Percentiles rank a stretch among this genome's conserved stretches.
These are phyloP conservation scores for Calameuta pallipes DNA, from an alignment of 2,888 invertebrate genomes.

Conservation along the genomic window DNA sequence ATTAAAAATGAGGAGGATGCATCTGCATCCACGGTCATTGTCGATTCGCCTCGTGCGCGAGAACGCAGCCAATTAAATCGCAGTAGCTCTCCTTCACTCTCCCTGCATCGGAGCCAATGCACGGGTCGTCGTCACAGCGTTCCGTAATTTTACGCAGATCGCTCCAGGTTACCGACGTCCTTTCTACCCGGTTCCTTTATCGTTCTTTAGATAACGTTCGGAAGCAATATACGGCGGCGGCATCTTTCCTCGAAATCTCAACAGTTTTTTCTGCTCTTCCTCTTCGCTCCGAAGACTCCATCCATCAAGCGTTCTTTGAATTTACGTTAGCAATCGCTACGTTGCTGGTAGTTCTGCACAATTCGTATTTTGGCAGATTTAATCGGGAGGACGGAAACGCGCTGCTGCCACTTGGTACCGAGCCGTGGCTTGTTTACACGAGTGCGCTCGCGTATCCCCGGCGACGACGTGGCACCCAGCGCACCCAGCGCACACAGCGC, in stretches of 20 bases:
- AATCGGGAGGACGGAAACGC: slow-evolving; percentile 26
- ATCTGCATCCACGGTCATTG: background rate
- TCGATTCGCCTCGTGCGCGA: background rate
- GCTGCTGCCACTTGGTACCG: slow-evolving; percentile 25
- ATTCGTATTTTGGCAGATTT: background rate
- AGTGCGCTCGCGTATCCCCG: slow-evolving; percentile 13
- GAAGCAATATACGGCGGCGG: background rate
- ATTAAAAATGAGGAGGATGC: background rate
- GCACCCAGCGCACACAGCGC: background rate
- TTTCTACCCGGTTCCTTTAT: background rate
- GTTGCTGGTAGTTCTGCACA: background rate
- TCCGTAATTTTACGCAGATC: background rate
- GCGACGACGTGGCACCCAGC: background rate
- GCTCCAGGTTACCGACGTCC: background rate
- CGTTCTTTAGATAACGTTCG: background rate
- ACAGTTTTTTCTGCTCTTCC: background rate
- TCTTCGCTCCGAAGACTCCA: background rate
- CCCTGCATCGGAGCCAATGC: background rate
- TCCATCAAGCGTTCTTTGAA: background rate
- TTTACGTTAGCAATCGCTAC: background rate
- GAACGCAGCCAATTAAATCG: background rate
- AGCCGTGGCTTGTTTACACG: slow-evolving; percentile 36
- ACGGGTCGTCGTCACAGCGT: background rate
- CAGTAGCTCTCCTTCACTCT: background rate
- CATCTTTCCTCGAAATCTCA: background rate